Conservation (phyloP, 2,888 invertebrate genomes). For the Crematogaster levior region DNA sequence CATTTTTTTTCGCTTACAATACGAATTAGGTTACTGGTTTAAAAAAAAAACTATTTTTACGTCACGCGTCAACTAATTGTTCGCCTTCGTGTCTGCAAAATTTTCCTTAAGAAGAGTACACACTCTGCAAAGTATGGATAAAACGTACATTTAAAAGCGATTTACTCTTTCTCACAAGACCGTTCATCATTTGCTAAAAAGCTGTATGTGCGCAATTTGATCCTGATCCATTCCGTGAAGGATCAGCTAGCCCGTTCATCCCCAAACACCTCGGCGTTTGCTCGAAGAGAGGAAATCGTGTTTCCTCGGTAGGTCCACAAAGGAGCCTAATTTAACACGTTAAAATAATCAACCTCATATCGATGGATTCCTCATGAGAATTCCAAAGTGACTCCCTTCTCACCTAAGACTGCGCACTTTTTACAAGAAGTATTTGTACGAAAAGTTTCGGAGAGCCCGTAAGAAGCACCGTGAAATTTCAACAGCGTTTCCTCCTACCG, state of each 20-base stretch:
- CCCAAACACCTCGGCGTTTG: neutral
- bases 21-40: neutral
- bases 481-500: neutral
- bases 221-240: neutral
- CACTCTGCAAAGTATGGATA: constrained; percentile 2
- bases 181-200: constrained; percentile 22
- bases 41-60: neutral
- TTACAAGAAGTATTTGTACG: constrained; percentile 12
- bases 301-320: neutral
- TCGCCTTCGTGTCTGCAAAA: neutral
- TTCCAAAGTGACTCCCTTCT: neutral
- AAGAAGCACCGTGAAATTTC: constrained; percentile 17
- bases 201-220: neutral
- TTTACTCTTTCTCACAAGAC: neutral
- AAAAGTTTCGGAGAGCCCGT: neutral
- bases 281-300: neutral
- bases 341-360: neutral
- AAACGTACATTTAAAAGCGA: constrained; percentile 3
- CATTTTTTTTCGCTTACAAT: neutral
- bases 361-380: neutral
- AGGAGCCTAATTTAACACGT: neutral
- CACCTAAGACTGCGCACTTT: neutral
- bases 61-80: neutral
- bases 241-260: neutral
- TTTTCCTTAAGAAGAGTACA: constrained; percentile 16